Evolutionary conservation across 2,888 invertebrate species (phyloP), one percentile per base, ranked within the genome.

Genomic region (Pseudanteris insignis): DNA sequence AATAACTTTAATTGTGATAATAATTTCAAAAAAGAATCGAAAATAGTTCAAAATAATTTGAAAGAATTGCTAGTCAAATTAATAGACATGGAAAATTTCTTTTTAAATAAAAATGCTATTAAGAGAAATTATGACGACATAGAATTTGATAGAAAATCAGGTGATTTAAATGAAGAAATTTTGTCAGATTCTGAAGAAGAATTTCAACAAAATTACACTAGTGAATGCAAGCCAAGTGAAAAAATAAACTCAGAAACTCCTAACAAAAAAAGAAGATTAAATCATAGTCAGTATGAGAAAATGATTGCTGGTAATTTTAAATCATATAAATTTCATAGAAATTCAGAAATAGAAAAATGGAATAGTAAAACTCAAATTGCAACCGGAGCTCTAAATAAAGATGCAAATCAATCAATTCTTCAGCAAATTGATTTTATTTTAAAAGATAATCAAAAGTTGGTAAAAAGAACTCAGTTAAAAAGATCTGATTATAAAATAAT

Each of bases 341-440:
- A 96, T 74, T 81, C 86, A 0, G 89, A 91, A 5, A 89, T 98
- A 58, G 89, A 93, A 68, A 95, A 95, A 78, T 97, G 97, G 97
- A 91, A 95, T 80, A 94, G 96, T 61, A 94, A 94, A 80, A 96
- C 95, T 0, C 86, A 90, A 65, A 80, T 92, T 21, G 83, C 89
- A 0, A 83, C 86, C 7, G 84, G 86, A 4, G 86, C 84, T 69
- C 82, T 88, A 5, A 88, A 86, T 70, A 82, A 86, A 63, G 86
- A 82, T 68, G 84, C 82, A 38, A 89, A 81, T 78, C 89, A 86
- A 69, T 83, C 78, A 79, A 81, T 89, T 8, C 77, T 89, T 2
- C 90, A 89, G 70, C 93, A 96, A 81, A 93, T 97, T 67, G 89
- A 95, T 33, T 92, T 90, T 79, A 87, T 92, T 58, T 80, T 97